phyloP scores from a whole-genome alignment of 2,888 invertebrate species.

The Sinopyrophorus schimmeli region DNA sequence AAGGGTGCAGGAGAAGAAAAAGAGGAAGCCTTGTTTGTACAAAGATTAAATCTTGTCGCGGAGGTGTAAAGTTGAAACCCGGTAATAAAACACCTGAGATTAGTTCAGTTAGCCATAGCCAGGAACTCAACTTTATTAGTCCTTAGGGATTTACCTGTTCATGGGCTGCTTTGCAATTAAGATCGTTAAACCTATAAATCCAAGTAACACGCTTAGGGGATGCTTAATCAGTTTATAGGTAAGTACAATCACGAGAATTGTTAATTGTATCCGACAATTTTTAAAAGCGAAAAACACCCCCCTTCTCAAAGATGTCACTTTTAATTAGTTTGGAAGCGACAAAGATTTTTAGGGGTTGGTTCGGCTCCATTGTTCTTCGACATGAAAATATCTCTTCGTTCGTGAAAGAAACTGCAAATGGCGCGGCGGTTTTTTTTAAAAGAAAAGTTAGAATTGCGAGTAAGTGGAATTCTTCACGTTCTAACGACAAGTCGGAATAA shows the following conservation, averaged over 20 bases:
- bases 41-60: slow-evolving; percentile 29
- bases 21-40: slow-evolving; percentile 19
- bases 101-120: slow-evolving; percentile 33
- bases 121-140: slow-evolving; percentile 31
- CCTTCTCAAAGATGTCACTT: too few species aligned
- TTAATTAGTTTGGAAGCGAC: too few species aligned
- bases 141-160: slow-evolving; percentile 33
- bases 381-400: slow-evolving; percentile 1
- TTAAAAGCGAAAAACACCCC: too few species aligned
- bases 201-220: slow-evolving; percentile 25
- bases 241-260: slow-evolving; percentile 19
- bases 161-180: slow-evolving; percentile 35
- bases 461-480: slow-evolving; percentile 22
- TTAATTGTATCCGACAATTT: slow-evolving; percentile 16
- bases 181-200: slow-evolving; percentile 33
- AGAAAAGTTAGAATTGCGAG: slow-evolving; percentile 17
- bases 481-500: slow-evolving; percentile 25
- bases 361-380: too few species aligned
- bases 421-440: slow-evolving; percentile 12
- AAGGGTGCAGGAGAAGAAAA: slow-evolving; percentile 11
- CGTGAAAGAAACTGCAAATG: slow-evolving; percentile 16
- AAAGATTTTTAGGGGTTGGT: too few species aligned
- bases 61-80: slow-evolving; percentile 33
- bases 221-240: slow-evolving; percentile 25
- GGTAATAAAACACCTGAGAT: slow-evolving; percentile 34